Conservation (phyloP, 2,797 vertebrate species). For the Pseudochaenichthys georgianus region DNA sequence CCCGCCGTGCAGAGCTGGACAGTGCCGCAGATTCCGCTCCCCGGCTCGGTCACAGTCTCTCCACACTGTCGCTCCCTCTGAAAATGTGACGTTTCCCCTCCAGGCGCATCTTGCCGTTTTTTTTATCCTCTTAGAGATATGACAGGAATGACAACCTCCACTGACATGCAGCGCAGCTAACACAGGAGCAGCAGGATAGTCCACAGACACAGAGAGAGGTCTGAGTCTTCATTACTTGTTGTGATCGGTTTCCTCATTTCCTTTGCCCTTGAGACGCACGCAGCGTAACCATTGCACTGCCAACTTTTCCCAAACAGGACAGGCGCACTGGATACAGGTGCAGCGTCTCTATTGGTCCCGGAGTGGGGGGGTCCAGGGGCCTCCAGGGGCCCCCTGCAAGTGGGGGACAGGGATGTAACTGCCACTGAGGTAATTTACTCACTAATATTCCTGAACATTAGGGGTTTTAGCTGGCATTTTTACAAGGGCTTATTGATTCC, state of each 20-base stretch:
- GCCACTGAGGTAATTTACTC: constrained; percentile 41
- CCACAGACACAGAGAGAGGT: constrained; percentile 29
- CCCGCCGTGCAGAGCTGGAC: constrained; percentile 45
- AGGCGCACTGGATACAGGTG: constrained; percentile 83
- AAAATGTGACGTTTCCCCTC: constrained; percentile 74
- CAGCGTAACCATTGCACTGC: constrained; percentile 80
- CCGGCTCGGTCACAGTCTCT: constrained; percentile 63
- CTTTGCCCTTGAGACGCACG: constrained; percentile 84
- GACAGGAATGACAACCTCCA: constrained; percentile 45
- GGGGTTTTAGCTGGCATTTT: background rate
- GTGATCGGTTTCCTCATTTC: constrained; percentile 75
- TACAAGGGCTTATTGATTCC: background rate
- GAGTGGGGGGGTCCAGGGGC: constrained; percentile 14
- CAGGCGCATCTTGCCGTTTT: constrained; percentile 63
- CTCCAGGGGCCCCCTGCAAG: constrained; percentile 13
- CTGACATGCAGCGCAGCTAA: constrained; percentile 50
- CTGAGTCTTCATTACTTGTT: constrained; percentile 63
- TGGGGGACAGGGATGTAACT: constrained; percentile 13
- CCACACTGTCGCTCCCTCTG: constrained; percentile 61
- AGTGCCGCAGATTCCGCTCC: constrained; percentile 64
- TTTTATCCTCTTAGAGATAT: constrained; percentile 54
- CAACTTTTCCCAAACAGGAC: constrained; percentile 82
- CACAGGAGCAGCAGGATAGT: constrained; percentile 19
- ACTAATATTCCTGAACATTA: background rate
- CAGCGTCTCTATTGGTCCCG: constrained; percentile 57